phyloP scores from a whole-genome alignment of 2,888 invertebrate species.

The Deilephila elpenor region DNA sequence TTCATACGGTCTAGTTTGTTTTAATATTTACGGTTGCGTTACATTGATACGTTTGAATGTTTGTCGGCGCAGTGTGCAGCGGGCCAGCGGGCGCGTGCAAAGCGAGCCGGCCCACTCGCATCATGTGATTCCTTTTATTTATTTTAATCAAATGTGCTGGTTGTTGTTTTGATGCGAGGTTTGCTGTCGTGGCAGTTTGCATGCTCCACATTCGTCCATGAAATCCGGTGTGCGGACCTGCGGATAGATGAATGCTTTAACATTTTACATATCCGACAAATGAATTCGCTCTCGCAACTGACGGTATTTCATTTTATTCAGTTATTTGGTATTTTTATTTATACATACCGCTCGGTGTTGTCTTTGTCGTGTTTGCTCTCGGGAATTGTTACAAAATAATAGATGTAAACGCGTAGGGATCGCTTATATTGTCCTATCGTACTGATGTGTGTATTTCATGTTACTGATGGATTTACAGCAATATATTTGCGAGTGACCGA shows the following conservation, averaged over 20 bases:
- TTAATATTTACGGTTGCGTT: conserved; percentile 54
- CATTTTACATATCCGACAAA: conserved; percentile 82
- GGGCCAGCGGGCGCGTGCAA: conserved; percentile 35
- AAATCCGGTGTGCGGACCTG: conserved; percentile 74
- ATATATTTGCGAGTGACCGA: conserved; percentile 5
- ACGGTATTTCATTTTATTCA: conserved; percentile 72
- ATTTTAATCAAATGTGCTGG: conserved; percentile 79
- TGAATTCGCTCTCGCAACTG: conserved; percentile 72
- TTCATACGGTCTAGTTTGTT: conserved; percentile 51
- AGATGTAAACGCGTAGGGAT: conserved; percentile 26
- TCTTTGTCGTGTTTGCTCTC: conserved; percentile 54
- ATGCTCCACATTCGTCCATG: conserved; percentile 71
- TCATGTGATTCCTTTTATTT: conserved; percentile 75
- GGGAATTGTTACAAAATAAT: conserved; percentile 55
- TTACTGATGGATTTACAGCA: conserved; percentile 19
- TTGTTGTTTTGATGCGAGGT: conserved; percentile 77
- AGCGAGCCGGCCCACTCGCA: conserved; percentile 44
- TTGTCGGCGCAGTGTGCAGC: conserved; percentile 34
- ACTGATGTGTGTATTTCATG: conserved; percentile 19
- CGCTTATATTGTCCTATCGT: not conserved
- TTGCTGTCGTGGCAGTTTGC: conserved; percentile 73
- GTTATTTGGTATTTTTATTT: conserved; percentile 76
- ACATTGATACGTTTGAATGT: conserved; percentile 45
- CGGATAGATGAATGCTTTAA: conserved; percentile 81
- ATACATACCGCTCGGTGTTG: conserved; percentile 49